Evolutionary conservation across 2,797 vertebrate species (phyloP).

Genomic region (Melanotaenia parkinsoni): DNA sequence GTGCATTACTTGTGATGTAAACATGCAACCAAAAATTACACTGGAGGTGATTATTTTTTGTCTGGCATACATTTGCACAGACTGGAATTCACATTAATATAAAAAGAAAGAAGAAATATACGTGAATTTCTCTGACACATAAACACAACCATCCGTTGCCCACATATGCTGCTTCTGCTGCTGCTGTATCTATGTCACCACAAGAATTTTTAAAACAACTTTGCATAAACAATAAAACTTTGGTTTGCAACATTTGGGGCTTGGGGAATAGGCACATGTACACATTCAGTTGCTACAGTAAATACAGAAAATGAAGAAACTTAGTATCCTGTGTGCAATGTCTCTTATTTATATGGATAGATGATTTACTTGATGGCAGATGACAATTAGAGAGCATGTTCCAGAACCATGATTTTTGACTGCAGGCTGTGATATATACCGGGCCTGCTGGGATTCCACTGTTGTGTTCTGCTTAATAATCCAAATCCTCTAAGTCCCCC

Average conservation of each 20-base stretch:
- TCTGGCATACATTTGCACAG: not conserved
- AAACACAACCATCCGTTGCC: not conserved
- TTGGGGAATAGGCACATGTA: constrained; percentile 39
- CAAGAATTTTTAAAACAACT: constrained; percentile 35
- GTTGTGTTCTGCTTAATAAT: constrained; percentile 83
- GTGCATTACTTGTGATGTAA: constrained; percentile 4
- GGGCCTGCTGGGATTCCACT: constrained; percentile 68
- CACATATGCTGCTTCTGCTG: constrained; percentile 8
- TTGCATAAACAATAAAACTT: constrained; percentile 27
- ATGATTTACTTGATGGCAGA: constrained; percentile 70
- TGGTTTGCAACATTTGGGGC: constrained; percentile 8
- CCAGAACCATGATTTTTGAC: constrained; percentile 71
- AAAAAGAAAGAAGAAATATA: constrained; percentile 3
- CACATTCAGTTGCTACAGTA: constrained; percentile 19
- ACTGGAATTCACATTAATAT: constrained; percentile 1
- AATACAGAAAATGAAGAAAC: constrained; percentile 28
- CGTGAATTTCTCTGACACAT: constrained; percentile 17
- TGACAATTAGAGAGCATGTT: constrained; percentile 75
- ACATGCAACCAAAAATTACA: not conserved
- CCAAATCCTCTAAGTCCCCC: constrained; percentile 80
- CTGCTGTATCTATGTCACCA: constrained; percentile 23
- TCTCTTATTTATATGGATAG: constrained; percentile 64
- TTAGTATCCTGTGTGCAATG: constrained; percentile 60
- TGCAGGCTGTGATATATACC: constrained; percentile 63
- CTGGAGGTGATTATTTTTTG: constrained; percentile 17